Percentiles rank a stretch among this genome's conserved stretches.
These are phyloP conservation scores for Oreamnos americanus DNA, from an alignment of 2,113 vertebrate genomes.

Conservation along the genomic window DNA sequence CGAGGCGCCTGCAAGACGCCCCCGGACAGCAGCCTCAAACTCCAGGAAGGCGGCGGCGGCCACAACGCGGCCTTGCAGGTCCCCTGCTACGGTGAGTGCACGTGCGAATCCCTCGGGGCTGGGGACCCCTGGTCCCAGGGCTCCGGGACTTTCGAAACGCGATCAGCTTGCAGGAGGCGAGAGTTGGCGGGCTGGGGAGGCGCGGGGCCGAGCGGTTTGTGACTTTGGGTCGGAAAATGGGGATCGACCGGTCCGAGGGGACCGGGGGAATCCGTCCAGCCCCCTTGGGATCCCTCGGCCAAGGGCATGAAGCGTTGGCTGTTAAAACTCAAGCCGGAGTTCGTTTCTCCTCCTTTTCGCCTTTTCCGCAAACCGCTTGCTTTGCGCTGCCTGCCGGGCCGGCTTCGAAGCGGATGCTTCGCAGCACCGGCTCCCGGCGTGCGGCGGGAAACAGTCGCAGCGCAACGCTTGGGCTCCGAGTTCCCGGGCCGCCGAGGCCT, in stretches of 20 bases:
- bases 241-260: neutral
- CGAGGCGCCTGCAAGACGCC: slow-evolving; percentile 92
- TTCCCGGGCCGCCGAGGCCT: neutral
- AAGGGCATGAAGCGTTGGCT: neutral
- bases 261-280: neutral
- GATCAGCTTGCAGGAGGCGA: neutral
- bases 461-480: rapidly evolving
- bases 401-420: neutral
- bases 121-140: neutral
- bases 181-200: neutral
- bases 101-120: neutral
- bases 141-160: neutral
- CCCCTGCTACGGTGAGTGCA: slow-evolving; percentile 93
- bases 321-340: neutral
- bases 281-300: neutral
- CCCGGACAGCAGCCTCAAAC: slow-evolving; percentile 89
- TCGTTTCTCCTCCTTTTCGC: neutral
- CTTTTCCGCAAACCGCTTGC: neutral
- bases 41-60: slow-evolving; percentile 84
- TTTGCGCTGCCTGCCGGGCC: neutral
- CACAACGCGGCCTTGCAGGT: slow-evolving; percentile 90
- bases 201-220: neutral
- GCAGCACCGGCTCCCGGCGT: rapidly evolving
- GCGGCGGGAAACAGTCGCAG: neutral
- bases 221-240: neutral